phyloP scores from a whole-genome alignment of 2,797 vertebrate species.

The Neosilurus mollespiculum region DNA sequence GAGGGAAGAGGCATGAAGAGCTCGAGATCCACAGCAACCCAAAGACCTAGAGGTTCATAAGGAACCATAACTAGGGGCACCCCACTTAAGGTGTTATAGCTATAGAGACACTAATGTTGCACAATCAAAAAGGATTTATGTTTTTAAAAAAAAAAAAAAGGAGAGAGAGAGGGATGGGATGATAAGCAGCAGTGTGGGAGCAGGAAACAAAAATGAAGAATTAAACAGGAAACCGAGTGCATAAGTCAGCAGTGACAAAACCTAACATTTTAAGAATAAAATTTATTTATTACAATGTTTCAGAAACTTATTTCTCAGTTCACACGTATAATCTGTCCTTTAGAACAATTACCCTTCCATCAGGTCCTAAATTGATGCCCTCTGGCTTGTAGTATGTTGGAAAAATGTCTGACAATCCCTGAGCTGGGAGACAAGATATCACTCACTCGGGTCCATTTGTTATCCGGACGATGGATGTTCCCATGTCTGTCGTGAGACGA shows the following conservation, averaged over 20 bases:
- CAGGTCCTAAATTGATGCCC: not conserved
- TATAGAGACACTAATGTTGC: not conserved
- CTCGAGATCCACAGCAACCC: not conserved
- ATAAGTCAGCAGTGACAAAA: not conserved
- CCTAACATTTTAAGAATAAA: not conserved
- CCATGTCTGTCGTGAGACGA: not conserved
- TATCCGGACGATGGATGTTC: conserved; percentile 30
- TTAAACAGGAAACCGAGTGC: not conserved
- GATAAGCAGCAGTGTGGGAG: not conserved
- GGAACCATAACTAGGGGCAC: not conserved
- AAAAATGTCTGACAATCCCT: conserved; percentile 18
- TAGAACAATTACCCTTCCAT: not conserved
- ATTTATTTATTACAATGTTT: not conserved
- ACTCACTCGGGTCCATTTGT: conserved; percentile 28
- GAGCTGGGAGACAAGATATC: conserved; percentile 28
- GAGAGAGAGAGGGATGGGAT: not conserved
- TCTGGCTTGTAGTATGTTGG: not conserved
- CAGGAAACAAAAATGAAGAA: not conserved
- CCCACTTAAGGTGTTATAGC: not conserved
- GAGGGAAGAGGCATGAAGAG: not conserved
- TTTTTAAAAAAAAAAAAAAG: not conserved
- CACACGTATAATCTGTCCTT: not conserved
- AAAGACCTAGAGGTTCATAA: not conserved
- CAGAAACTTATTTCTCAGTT: not conserved
- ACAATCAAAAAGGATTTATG: not conserved